Evolutionary conservation across 2,113 vertebrate genomes (phyloP).

Genomic region (Sapayoa aenigma): DNA sequence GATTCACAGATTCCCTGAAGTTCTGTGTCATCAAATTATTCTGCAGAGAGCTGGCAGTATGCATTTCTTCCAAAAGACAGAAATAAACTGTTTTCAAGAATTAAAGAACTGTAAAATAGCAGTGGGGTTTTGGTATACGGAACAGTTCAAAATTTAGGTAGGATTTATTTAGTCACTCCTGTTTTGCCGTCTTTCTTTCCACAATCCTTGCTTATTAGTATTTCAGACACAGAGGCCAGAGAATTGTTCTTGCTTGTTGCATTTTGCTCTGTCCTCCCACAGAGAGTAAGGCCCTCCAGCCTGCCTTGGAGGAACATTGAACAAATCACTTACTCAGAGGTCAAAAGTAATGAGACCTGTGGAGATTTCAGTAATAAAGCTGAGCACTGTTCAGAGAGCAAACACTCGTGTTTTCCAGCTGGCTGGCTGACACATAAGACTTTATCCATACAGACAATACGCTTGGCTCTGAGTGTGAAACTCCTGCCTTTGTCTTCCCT

Average conservation of each 20-base stretch:
- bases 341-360: not conserved
- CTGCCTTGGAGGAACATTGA: not conserved
- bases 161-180: not conserved
- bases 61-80: not conserved
- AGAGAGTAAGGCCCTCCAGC: not conserved
- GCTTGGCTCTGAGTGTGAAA: not conserved
- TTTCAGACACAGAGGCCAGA: not conserved
- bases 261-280: not conserved
- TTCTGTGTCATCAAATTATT: not conserved
- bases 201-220: not conserved
- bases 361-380: not conserved
- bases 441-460: not conserved
- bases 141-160: not conserved
- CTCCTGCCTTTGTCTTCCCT: not conserved
- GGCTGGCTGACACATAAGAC: not conserved
- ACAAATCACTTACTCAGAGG: not conserved
- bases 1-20: not conserved
- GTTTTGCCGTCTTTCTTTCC: not conserved
- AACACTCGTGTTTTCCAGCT: not conserved
- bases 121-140: not conserved
- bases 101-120: not conserved
- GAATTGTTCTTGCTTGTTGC: not conserved
- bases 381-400: not conserved
- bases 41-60: fast-evolving
- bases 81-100: not conserved